Base-by-base conservation (phyloP, 1,140 invertebrate genomes). In the Oncopeltus fasciatus region DNA sequence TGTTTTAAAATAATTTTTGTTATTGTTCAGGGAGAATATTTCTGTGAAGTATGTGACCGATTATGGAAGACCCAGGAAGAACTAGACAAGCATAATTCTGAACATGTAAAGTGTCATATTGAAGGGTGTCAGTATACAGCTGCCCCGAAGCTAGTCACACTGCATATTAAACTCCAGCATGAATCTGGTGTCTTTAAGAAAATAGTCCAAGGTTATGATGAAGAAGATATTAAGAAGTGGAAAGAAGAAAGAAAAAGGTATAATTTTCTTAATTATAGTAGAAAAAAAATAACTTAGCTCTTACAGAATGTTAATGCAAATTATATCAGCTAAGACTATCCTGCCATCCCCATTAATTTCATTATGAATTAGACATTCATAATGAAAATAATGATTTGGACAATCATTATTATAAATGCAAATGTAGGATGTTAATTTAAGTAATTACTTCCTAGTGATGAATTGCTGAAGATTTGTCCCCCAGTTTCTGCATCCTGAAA, bases 201-300 rank as follows among this genome's bases (percentile, higher is more conserved):
- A 74, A 84, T 92, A 59, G 81, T 81, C 68, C 82, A 83, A 68
- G 65, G 88, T 12, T 80, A 84, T 61, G 84, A 83, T 11, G 80
- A 84, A 1, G 87, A 91, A 71, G 88, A 92, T 63, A 84, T 92
- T 65, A 71, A 81, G 53, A 88, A 87, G 72, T 94, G 89, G 88
- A 82, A 81, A 60, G 79, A 78, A 56, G 88, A 92, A 67, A 77
- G 91, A 61, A 87, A 83, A 72, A 85, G 78, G 74, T 83, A 71
- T 70, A 65, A 63, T n/a, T 47, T 43, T 18, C 46, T 9, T 20
- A 3, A 26, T 49, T 27, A 1, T 44, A 21, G 33, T 46, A 53
- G 3, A 33, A 16, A 26, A 20, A 38, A 2, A 24, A 16, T 28
- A 16, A 2, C 43, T 44, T 44, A 44, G 43, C 9, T 44, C 43